Evolutionary conservation across 1,140 invertebrate genomes (phyloP).

Genomic region (Protaetia brevitarsis): DNA sequence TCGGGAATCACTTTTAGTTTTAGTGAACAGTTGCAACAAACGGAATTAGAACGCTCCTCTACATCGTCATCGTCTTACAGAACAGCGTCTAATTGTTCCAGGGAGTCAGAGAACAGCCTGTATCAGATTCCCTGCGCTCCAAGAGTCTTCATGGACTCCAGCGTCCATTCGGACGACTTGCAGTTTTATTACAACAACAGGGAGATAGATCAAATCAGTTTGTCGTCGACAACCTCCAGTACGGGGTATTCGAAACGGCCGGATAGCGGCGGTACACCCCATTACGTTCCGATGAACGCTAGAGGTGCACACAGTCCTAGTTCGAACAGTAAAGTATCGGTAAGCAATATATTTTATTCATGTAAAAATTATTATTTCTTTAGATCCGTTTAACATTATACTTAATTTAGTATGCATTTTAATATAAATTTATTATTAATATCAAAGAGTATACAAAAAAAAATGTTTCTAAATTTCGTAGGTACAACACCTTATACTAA

Average conservation of each 20-base stretch:
- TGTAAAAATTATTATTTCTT: background rate
- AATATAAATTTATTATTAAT: too few species aligned
- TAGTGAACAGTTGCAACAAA: constrained; percentile 35
- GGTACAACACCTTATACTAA: too few species aligned
- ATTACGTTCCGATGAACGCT: constrained; percentile 49
- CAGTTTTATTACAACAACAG: constrained; percentile 42
- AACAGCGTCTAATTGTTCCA: constrained; percentile 46
- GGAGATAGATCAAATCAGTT: constrained; percentile 49
- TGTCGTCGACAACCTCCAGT: constrained; percentile 50
- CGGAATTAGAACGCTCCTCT: background rate
- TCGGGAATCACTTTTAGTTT: constrained; percentile 43
- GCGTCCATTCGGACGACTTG: constrained; percentile 56
- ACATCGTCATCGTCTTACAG: constrained; percentile 35
- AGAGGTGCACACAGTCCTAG: constrained; percentile 48
- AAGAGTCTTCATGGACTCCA: constrained; percentile 54
- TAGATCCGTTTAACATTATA: too few species aligned
- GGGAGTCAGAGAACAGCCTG: constrained; percentile 57
- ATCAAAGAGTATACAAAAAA: too few species aligned
- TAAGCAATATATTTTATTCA: constrained; percentile 35
- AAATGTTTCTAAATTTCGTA: too few species aligned
- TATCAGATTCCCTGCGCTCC: constrained; percentile 57
- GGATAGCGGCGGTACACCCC: constrained; percentile 44
- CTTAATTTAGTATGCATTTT: too few species aligned
- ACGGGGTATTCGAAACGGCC: constrained; percentile 46
- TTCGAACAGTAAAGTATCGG: constrained; percentile 51